phyloP scores from a whole-genome alignment of 2,888 invertebrate genomes.

The Gonocerus acuteangulatus region DNA sequence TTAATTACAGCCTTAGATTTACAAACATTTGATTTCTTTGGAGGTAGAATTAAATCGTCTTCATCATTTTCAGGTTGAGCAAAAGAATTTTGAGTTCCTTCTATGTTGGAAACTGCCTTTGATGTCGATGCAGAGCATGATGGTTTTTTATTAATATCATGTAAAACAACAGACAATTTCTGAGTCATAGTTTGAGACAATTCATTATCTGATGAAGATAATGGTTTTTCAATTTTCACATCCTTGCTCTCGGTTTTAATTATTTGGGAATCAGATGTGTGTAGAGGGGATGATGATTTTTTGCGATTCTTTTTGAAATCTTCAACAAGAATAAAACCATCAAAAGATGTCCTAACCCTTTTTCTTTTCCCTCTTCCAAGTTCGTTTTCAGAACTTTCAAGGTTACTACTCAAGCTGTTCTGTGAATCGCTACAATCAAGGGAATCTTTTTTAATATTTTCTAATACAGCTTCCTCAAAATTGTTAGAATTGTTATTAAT shows the following conservation, averaged over 20 bases:
- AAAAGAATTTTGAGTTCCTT: background rate
- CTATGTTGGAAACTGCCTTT: background rate
- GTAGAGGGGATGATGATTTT: background rate
- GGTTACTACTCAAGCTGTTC: background rate
- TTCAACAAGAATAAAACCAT: conserved; percentile 20
- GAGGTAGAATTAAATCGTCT: background rate
- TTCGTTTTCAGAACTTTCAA: conserved; percentile 11
- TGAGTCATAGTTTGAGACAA: background rate
- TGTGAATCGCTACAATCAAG: background rate
- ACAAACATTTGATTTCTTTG: background rate
- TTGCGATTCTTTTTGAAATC: background rate
- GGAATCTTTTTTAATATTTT: background rate
- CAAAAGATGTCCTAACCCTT: conserved; percentile 16
- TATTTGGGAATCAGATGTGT: too few relatives aligned
- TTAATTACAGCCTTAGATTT: too few relatives aligned
- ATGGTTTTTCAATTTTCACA: too few relatives aligned
- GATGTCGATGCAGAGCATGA: too few relatives aligned
- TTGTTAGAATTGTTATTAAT: background rate
- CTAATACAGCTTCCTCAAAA: background rate
- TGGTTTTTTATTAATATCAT: background rate
- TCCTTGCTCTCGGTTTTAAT: too few relatives aligned
- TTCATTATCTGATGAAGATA: too few relatives aligned
- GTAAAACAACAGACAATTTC: background rate
- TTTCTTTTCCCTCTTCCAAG: conserved; percentile 28
- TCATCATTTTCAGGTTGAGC: background rate